Evolutionary conservation across 2,797 vertebrate species (phyloP).

Genomic region (Poeciliopsis infans): DNA sequence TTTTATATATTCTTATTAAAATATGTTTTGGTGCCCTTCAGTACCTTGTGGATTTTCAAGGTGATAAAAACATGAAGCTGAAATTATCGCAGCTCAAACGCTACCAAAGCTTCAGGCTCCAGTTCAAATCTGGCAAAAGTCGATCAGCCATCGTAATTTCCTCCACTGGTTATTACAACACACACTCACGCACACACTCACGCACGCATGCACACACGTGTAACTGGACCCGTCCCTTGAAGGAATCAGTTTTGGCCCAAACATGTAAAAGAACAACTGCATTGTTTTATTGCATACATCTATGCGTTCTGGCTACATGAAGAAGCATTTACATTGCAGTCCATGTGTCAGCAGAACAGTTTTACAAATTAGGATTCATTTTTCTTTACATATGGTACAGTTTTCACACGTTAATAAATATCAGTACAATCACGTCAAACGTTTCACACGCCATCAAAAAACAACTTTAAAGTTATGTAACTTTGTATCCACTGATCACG

Average conservation of each 20-base stretch:
- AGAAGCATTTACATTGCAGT: slow-evolving; percentile 83
- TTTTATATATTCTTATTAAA: too few relatives aligned
- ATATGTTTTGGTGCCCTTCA: too few relatives aligned
- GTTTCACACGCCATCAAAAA: slow-evolving; percentile 74
- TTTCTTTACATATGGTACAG: slow-evolving; percentile 87
- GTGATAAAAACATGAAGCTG: too few relatives aligned
- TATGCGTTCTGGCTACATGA: slow-evolving; percentile 79
- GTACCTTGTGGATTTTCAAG: too few relatives aligned
- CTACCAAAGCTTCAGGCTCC: too few relatives aligned
- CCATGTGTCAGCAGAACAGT: slow-evolving; percentile 72
- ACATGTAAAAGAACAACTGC: slow-evolving; percentile 71
- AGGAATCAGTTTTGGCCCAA: slow-evolving; percentile 4
- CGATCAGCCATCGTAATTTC: too few relatives aligned
- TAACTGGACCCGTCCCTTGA: neutral
- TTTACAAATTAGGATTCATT: slow-evolving; percentile 85
- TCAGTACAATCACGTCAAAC: slow-evolving; percentile 83
- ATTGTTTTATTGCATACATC: slow-evolving; percentile 84
- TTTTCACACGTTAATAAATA: slow-evolving; percentile 88
- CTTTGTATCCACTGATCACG: slow-evolving; percentile 75
- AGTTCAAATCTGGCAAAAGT: too few relatives aligned
- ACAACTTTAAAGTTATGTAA: slow-evolving; percentile 72
- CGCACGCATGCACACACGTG: neutral
- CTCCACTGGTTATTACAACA: too few relatives aligned
- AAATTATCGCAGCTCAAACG: too few relatives aligned
- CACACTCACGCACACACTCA: too few relatives aligned